Conservation (phyloP, 2,113 vertebrate genomes). For the Gymnarchus niloticus region DNA sequence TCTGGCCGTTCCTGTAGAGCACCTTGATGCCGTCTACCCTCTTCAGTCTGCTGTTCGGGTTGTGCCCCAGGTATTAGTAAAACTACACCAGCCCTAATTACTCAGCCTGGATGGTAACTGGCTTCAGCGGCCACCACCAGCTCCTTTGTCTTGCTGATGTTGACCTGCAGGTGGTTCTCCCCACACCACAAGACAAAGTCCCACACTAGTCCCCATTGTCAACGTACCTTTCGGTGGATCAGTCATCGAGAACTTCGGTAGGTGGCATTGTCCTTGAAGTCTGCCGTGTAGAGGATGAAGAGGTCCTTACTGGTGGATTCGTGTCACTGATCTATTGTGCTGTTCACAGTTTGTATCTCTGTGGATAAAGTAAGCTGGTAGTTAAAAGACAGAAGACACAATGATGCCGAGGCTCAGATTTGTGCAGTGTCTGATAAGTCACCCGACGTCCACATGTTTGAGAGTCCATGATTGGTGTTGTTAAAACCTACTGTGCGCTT, state of each 20-base stretch:
- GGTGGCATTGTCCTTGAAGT: not conserved
- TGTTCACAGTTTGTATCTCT: not conserved
- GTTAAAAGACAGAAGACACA: not conserved
- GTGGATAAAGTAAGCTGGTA: not conserved
- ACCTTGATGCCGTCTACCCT: not conserved
- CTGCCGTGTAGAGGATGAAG: not conserved
- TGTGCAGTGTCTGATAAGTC: not conserved
- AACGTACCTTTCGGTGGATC: too few relatives aligned
- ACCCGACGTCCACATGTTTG: too few relatives aligned
- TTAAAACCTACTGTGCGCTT: too few relatives aligned
- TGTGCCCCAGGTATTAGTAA: not conserved
- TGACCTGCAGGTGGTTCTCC: not conserved
- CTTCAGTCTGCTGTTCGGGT: not conserved
- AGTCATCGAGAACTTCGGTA: too few relatives aligned
- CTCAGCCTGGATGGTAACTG: not conserved
- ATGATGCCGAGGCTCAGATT: not conserved
- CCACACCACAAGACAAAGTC: not conserved
- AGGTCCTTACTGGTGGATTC: not conserved
- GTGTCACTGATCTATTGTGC: not conserved
- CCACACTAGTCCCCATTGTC: too few relatives aligned
- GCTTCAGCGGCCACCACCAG: not conserved
- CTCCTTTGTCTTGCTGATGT: not conserved
- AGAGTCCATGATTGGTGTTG: too few relatives aligned
- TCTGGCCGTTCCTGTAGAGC: too few relatives aligned
- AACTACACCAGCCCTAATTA: not conserved